Evolutionary conservation across 2,888 invertebrate genomes (phyloP).

Genomic region (Philaethria dido): DNA sequence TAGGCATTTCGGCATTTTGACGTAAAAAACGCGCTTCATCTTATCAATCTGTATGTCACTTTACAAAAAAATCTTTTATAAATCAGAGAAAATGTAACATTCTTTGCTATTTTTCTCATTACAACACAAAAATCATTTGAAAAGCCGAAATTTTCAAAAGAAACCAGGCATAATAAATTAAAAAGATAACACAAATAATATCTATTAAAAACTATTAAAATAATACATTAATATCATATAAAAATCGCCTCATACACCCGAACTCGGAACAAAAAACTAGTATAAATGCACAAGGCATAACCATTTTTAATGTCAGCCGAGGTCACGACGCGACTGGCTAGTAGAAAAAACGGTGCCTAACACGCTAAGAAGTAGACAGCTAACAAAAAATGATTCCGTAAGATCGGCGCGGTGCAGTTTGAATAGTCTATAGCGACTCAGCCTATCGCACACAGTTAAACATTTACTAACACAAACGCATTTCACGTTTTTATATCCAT

Average conservation of each 20-base stretch:
- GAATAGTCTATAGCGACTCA: slow-evolving; percentile 31
- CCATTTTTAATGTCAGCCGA: slow-evolving; percentile 74
- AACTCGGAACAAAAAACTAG: slow-evolving; percentile 51
- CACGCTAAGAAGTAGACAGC: slow-evolving; percentile 72
- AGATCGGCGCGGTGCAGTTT: slow-evolving; percentile 51
- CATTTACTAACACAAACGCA: slow-evolving; percentile 29
- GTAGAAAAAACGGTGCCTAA: slow-evolving; percentile 69
- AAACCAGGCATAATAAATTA: slow-evolving; percentile 3
- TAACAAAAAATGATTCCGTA: slow-evolving; percentile 71
- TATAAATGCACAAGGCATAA: slow-evolving; percentile 68
- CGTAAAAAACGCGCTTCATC: too few relatives aligned
- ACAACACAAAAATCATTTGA: neutral
- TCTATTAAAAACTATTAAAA: slow-evolving; percentile 9
- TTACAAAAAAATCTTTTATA: too few relatives aligned
- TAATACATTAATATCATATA: slow-evolving; percentile 19
- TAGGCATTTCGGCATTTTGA: too few relatives aligned
- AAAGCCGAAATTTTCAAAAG: neutral
- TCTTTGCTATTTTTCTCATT: too few relatives aligned
- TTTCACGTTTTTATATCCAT: slow-evolving; percentile 20
- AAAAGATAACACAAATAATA: neutral
- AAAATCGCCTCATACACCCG: slow-evolving; percentile 38
- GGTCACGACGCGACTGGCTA: slow-evolving; percentile 71
- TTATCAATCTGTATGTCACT: too few relatives aligned
- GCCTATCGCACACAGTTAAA: slow-evolving; percentile 44
- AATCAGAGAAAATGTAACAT: too few relatives aligned